phyloP scores from a whole-genome alignment of 2,888 invertebrate genomes.

The Spodoptera picta region DNA sequence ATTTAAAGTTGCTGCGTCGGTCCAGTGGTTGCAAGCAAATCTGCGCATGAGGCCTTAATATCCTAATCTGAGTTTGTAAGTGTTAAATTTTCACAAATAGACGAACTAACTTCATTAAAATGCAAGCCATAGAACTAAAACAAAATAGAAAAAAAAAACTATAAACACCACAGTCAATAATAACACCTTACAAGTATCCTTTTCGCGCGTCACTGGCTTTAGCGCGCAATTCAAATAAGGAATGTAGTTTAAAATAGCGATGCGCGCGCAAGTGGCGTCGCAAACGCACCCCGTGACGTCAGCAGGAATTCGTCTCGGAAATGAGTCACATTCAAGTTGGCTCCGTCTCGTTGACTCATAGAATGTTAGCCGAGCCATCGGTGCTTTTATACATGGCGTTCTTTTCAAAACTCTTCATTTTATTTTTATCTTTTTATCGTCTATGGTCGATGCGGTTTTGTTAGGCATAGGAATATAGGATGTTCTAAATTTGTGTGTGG shows the following conservation, averaged over 20 bases:
- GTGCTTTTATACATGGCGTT: conserved; percentile 39
- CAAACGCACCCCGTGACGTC: conserved; percentile 79
- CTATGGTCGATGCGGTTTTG: conserved; percentile 9
- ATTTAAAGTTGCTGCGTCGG: background rate
- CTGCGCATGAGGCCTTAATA: no score
- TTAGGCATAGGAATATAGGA: background rate
- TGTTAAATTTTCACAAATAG: no score
- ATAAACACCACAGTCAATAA: conserved; percentile 15
- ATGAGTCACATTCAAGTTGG: conserved; percentile 70
- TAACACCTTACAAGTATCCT: conserved; percentile 20
- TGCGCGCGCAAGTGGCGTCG: conserved; percentile 54
- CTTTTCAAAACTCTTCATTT: conserved; percentile 9
- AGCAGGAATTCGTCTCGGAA: conserved; percentile 79
- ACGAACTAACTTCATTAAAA: background rate
- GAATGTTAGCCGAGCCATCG: conserved; percentile 53
- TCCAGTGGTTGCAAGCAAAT: no score
- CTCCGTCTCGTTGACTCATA: conserved; percentile 61
- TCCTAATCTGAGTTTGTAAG: no score
- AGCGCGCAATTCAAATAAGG: conserved; percentile 64
- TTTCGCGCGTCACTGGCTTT: conserved; percentile 42
- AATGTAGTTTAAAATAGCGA: conserved; percentile 75
- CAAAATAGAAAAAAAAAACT: conserved; percentile 3
- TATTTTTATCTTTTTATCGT: conserved; percentile 12
- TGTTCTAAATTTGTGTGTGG: no score
- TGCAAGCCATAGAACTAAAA: no score